Conservation (phyloP, 2,113 vertebrate species). For the Benitochromis conjunctus region DNA sequence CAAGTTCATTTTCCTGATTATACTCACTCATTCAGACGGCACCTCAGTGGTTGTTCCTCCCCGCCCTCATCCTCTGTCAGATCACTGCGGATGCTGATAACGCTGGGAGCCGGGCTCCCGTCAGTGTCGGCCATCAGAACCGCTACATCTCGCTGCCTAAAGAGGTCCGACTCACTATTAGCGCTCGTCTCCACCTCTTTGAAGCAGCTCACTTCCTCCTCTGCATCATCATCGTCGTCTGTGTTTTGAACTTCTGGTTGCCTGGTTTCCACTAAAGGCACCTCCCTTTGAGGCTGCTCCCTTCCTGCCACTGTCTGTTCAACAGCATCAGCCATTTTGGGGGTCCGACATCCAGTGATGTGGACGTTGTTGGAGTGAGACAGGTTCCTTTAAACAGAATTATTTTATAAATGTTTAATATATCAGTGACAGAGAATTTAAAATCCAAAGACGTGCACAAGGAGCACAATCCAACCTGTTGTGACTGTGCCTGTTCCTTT, state of each 20-base stretch:
- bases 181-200: conserved; percentile 64
- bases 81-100: conserved; percentile 95
- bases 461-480: conserved; percentile 78
- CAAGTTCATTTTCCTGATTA: background rate
- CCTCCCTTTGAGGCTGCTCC: conserved; percentile 21
- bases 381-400: conserved; percentile 55
- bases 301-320: conserved; percentile 62
- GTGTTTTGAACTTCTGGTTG: conserved; percentile 54
- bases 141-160: conserved; percentile 60
- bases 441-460: background rate
- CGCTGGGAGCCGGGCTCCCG: conserved; percentile 85
- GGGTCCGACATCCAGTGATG: conserved; percentile 79
- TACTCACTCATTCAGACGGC: conserved; percentile 81
- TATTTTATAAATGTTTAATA: background rate
- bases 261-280: background rate
- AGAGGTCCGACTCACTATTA: conserved; percentile 43
- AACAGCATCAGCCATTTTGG: conserved; percentile 79
- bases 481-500: conserved; percentile 85
- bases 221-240: conserved; percentile 66
- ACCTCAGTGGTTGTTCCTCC: conserved; percentile 73
- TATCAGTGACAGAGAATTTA: background rate
- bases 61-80: conserved; percentile 77
- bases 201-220: conserved; percentile 73
- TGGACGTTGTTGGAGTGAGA: conserved; percentile 81
- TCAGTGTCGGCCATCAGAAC: conserved; percentile 83